Base-by-base conservation (phyloP, 1,140 invertebrate species). In the Argopecten irradians region DNA sequence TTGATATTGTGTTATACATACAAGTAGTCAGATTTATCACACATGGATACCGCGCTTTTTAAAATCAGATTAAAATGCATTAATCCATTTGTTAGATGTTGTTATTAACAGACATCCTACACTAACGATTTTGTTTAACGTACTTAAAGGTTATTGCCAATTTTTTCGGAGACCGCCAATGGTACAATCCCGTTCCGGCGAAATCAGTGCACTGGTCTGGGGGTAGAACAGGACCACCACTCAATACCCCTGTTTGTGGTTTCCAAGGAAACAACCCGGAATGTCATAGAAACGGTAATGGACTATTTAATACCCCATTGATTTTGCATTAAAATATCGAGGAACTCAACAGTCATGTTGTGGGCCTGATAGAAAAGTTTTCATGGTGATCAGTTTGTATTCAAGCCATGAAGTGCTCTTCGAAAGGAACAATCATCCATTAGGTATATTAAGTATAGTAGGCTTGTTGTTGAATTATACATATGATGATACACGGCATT, bases 131-230 rank as follows among this genome's bases (percentile, higher is more conserved):
- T 82, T 35, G 0, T 87, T 35, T 3, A 35, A n/a, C 14, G 11
- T 34, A 16, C 35, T 88, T n/a, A 22, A 9, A 89, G 88, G 84
- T 86, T n/a, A 85, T 89, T 19, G 88, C 88, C 9, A 84, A 89
- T 35, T 89, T 46, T 32, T 89, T 19, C 19, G 88, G 88, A 28
- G 82, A 86, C 19, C 34, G 84, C 5, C 84, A 39, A 8, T 43
- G 32, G 22, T 89, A 89, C 32, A 83, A 41, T 82, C 88, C 88
- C 33, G 28, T 83, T 35, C 32, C 85, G 2, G 46, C 55, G 7
- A 39, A 83, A 35, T 32, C n/a, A 13, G 71, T 89, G 19, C 55
- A 89, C n/a, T 89, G 88, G 88, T 33, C 55, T 1, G 88, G 46
- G 33, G 55, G 55, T 13, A 83, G 71, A 33, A 83, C 55, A 14